Evolutionary conservation across 1,140 invertebrate genomes (phyloP).

Genomic region (Babylonia areolata): DNA sequence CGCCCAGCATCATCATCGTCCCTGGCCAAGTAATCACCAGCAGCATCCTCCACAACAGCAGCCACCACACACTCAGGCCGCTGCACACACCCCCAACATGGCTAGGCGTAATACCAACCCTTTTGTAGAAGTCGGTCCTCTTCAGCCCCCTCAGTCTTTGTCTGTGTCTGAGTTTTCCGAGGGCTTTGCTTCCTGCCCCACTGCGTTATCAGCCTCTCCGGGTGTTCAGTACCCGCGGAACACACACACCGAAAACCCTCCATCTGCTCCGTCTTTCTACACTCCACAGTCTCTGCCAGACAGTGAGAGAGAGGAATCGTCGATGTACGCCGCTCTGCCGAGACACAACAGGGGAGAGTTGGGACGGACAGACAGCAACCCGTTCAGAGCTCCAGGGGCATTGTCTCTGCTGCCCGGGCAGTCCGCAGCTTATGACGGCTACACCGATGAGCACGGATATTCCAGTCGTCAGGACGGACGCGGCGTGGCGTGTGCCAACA

Average conservation of each 20-base stretch:
- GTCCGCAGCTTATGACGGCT: neutral
- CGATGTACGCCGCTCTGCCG: neutral
- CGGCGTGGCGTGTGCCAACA: neutral
- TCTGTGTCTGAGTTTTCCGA: slow-evolving; percentile 17
- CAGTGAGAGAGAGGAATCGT: neutral
- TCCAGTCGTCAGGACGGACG: neutral
- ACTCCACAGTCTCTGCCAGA: neutral
- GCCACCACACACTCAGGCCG: neutral
- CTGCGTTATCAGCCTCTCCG: neutral
- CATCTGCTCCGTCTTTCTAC: neutral
- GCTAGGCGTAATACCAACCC: neutral
- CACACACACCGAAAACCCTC: neutral
- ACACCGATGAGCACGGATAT: neutral
- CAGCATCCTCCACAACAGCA: neutral
- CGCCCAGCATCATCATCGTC: neutral
- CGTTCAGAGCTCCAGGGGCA: neutral
- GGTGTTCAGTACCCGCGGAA: neutral
- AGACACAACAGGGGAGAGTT: neutral
- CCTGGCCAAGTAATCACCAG: no score
- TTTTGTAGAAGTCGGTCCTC: neutral
- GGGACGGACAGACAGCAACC: neutral
- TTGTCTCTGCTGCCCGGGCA: neutral
- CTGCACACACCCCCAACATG: neutral
- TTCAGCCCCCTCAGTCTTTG: neutral
- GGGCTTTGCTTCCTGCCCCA: slow-evolving; percentile 1